Evolutionary conservation across 2,888 invertebrate species (phyloP).

Genomic region (Myopa testacea): DNA sequence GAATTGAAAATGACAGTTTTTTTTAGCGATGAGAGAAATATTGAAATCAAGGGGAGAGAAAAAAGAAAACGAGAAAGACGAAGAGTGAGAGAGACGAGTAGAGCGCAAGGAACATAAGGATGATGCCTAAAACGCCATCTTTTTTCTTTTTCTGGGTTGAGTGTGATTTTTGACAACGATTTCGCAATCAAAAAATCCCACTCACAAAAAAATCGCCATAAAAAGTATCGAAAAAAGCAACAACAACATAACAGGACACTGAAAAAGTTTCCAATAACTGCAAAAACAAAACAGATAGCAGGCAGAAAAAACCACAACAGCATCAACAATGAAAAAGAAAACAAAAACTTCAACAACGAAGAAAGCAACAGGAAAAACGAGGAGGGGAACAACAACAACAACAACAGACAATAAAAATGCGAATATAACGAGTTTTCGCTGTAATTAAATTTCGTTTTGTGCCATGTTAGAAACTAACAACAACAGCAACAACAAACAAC

Average conservation of each 20-base stretch:
- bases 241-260: no score
- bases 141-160: no score
- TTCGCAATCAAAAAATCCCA: no score
- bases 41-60: background rate
- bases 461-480: slow-evolving; percentile 13
- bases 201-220: background rate
- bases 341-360: background rate
- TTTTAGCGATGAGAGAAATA: background rate
- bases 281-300: no score
- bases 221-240: no score
- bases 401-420: slow-evolving; percentile 26
- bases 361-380: background rate
- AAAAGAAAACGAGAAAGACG: background rate
- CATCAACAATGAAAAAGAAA: background rate
- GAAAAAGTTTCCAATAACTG: no score
- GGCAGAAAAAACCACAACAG: background rate
- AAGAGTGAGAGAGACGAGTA: slow-evolving; percentile 5
- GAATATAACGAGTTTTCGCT: slow-evolving; percentile 39
- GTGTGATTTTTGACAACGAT: no score
- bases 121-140: background rate
- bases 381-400: slow-evolving; percentile 2
- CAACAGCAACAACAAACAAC: background rate
- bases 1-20: no score
- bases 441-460: slow-evolving; percentile 41
- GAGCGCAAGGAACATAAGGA: background rate